A percentile compares a stretch with the other conserved stretches of the same genome.
Conservation (phyloP, 2,888 invertebrate species). For the Syritta pipiens region DNA sequence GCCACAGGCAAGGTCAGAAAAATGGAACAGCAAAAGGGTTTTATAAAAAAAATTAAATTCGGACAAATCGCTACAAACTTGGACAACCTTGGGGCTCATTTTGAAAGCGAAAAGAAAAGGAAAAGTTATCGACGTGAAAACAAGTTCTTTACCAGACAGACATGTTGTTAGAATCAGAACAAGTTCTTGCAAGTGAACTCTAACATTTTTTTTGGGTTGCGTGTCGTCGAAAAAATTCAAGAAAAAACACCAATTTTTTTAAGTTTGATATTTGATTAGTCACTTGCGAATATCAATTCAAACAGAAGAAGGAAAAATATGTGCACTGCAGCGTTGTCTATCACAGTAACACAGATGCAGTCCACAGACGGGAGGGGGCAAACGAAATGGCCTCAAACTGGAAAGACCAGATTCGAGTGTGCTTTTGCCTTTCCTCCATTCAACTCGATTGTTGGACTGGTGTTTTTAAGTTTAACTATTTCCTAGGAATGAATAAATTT, state of each 20-base stretch:
- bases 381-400: too few relatives aligned
- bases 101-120: too few relatives aligned
- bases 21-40: too few relatives aligned
- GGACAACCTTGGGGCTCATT: too few relatives aligned
- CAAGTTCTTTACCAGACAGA: too few relatives aligned
- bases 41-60: too few relatives aligned
- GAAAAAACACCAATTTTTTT: neutral
- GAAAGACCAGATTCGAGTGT: constrained; percentile 35
- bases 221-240: too few relatives aligned
- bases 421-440: neutral
- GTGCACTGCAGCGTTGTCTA: too few relatives aligned
- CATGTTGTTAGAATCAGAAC: too few relatives aligned
- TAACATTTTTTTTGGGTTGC: constrained; percentile 33
- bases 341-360: constrained; percentile 9
- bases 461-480: constrained; percentile 10
- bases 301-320: too few relatives aligned
- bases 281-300: constrained; percentile 5
- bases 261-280: constrained; percentile 13
- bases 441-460: constrained; percentile 26
- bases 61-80: neutral
- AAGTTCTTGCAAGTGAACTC: constrained; percentile 7
- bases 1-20: constrained; percentile 39
- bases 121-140: too few relatives aligned
- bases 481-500: constrained; percentile 39
- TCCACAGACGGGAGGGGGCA: too few relatives aligned